Evolutionary conservation across 2,113 vertebrate species (phyloP).

Genomic region (Loxodonta africana): DNA sequence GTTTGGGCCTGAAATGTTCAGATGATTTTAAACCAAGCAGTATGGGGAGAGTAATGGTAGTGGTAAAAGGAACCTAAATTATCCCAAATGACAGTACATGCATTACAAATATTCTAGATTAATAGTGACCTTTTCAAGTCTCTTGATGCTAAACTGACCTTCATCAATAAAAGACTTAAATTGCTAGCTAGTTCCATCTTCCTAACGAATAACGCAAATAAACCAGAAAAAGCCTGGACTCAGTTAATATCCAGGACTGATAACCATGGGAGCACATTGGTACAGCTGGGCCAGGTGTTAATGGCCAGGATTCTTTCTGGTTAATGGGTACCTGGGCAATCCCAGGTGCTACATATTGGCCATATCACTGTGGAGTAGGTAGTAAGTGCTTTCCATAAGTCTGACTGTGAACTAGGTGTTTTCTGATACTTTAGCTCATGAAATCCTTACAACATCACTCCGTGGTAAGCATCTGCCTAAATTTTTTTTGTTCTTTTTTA

Average conservation of each 20-base stretch:
- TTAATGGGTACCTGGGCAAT: not conserved
- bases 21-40: constrained; percentile 45
- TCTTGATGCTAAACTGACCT: constrained; percentile 17
- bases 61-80: not conserved
- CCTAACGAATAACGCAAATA: not conserved
- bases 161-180: constrained; percentile 65
- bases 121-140: constrained; percentile 53
- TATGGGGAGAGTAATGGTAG: not conserved
- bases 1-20: constrained; percentile 63
- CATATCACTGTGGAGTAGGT: not conserved
- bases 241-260: not conserved
- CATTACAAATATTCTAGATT: constrained; percentile 42
- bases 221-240: not conserved
- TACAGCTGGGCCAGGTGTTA: not conserved
- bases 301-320: not conserved
- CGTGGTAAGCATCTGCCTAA: not conserved
- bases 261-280: not conserved
- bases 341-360: not conserved
- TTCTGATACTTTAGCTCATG: constrained; percentile 7
- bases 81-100: not conserved
- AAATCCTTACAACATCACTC: not conserved
- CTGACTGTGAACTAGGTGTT: not conserved
- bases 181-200: constrained; percentile 52
- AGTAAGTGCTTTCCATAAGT: not conserved
- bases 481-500: not conserved